Conservation (phyloP, 1,140 invertebrate genomes). For the Lineus longissimus region DNA sequence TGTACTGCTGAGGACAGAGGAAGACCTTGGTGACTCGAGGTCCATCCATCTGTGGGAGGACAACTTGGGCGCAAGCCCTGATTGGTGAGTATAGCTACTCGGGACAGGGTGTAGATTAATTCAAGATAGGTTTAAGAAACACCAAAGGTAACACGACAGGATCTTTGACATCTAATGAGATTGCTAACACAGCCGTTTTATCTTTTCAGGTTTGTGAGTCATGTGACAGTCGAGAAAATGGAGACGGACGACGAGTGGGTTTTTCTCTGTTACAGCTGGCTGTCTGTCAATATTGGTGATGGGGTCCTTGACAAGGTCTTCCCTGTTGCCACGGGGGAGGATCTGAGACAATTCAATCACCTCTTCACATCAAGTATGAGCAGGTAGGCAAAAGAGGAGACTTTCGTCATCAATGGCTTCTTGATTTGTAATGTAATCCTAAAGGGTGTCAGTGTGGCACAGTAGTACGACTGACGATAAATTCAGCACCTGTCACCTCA, state of each 20-base stretch:
- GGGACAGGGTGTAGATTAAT: not conserved
- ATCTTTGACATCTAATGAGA: not conserved
- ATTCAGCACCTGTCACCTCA: too few relatives aligned
- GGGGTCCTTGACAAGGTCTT: constrained; percentile 14
- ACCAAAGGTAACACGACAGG: too few relatives aligned
- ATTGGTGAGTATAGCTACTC: constrained; percentile 25
- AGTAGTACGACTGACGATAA: too few relatives aligned
- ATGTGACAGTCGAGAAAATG: constrained; percentile 29
- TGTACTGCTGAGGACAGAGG: constrained; percentile 30
- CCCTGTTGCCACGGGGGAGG: constrained; percentile 26
- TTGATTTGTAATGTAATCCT: too few relatives aligned
- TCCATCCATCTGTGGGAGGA: constrained; percentile 36
- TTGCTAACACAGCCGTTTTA: not conserved
- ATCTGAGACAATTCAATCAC: constrained; percentile 42
- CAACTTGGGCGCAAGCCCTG: constrained; percentile 28
- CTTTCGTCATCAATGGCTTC: too few relatives aligned
- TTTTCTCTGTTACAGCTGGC: constrained; percentile 37
- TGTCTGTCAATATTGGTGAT: constrained; percentile 26
- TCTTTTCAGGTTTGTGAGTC: constrained; percentile 31
- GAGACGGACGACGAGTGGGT: constrained; percentile 25
- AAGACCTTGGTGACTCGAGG: constrained; percentile 25
- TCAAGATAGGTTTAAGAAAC: too few relatives aligned
- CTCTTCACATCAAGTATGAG: constrained; percentile 36
- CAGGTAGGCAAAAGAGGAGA: constrained; percentile 14
- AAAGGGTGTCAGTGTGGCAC: too few relatives aligned